Evolutionary conservation across 2,113 vertebrate genomes (phyloP).

Genomic region (Arvicanthis niloticus): DNA sequence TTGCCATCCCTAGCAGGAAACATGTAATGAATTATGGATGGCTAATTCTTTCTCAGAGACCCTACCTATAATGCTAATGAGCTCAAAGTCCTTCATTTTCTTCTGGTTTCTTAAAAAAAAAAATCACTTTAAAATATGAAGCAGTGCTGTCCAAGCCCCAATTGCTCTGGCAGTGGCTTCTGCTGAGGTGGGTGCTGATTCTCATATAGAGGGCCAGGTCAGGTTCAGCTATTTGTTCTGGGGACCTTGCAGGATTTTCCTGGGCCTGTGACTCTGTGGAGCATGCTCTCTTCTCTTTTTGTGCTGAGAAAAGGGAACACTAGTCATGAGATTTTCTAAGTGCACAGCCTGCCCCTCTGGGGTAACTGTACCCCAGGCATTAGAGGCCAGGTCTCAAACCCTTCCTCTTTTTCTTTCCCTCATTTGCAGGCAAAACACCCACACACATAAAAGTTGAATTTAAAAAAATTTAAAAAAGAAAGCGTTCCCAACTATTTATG

Average conservation of each 20-base stretch:
- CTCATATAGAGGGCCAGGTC: constrained; percentile 92
- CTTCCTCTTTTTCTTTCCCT: too few species aligned
- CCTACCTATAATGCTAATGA: constrained; percentile 97
- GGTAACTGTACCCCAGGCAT: background rate
- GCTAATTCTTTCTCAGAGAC: constrained; percentile 88
- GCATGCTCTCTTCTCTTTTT: constrained; percentile 76
- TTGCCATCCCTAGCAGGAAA: constrained; percentile 91
- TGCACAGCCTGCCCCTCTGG: constrained; percentile 60
- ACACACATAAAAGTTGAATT: background rate
- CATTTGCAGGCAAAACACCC: background rate
- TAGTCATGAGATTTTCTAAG: constrained; percentile 71
- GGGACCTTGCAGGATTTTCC: constrained; percentile 87
- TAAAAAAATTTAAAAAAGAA: background rate
- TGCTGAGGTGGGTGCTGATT: constrained; percentile 88
- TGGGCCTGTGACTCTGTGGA: constrained; percentile 87
- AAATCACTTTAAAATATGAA: constrained; percentile 88
- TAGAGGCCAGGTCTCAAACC: background rate
- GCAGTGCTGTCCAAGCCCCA: constrained; percentile 84
- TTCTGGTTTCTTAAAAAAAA: constrained; percentile 85
- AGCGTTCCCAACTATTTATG: background rate
- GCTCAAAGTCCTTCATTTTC: constrained; percentile 84
- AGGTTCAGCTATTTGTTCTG: constrained; percentile 92
- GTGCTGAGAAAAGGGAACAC: constrained; percentile 75
- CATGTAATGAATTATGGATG: constrained; percentile 97
- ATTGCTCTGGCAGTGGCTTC: constrained; percentile 78